Evolutionary conservation across 2,113 vertebrate species (phyloP).

Genomic region (Setophaga coronata): DNA sequence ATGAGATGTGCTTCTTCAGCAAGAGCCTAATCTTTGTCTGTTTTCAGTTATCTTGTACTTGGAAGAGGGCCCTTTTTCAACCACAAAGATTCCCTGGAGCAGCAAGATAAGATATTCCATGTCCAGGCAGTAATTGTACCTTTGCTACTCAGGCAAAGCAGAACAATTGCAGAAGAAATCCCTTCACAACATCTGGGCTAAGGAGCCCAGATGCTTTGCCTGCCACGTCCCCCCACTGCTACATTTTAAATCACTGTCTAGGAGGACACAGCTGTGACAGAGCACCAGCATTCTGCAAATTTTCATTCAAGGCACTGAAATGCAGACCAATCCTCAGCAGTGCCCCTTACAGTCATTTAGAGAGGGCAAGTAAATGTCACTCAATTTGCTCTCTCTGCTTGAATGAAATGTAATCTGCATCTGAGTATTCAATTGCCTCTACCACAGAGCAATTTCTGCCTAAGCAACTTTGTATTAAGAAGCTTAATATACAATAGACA

Average conservation of each 20-base stretch:
- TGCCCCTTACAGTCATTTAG: neutral
- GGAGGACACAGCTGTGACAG: neutral
- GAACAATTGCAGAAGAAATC: neutral
- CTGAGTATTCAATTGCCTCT: neutral
- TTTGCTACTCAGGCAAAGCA: neutral
- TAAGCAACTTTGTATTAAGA: neutral
- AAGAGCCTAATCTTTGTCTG: neutral
- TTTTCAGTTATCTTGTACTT: neutral
- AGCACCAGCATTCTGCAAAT: neutral
- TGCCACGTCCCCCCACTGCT: neutral
- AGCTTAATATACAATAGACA: neutral
- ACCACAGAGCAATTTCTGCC: neutral
- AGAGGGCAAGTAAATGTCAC: neutral
- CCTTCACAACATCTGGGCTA: neutral
- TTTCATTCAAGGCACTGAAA: neutral
- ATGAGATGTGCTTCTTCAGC: rapidly evolving
- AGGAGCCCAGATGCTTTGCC: neutral
- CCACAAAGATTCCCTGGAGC: neutral
- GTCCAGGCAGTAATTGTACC: neutral
- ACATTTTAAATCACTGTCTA: neutral
- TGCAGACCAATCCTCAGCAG: neutral
- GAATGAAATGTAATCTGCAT: neutral
- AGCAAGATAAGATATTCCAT: neutral
- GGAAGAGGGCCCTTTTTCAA: neutral
- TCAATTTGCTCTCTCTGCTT: neutral